phyloP scores from a whole-genome alignment of 1,140 invertebrate species.

The Bombus haemorrhoidalis region DNA sequence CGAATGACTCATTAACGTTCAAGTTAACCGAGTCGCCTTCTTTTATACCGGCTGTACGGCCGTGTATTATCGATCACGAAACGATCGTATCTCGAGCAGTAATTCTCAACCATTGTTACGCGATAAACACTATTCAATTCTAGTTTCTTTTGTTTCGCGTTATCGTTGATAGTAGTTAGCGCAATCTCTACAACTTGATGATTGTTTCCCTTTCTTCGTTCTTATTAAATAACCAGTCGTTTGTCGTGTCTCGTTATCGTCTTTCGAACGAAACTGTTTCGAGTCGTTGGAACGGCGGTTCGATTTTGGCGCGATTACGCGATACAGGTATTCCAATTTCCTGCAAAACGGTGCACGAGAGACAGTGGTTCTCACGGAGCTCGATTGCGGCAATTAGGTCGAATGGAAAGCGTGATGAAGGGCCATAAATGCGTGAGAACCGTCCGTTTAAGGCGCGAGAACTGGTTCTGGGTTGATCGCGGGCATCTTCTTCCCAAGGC shows the following conservation, averaged over 20 bases:
- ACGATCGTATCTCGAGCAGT: slow-evolving; percentile 59
- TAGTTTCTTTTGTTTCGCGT: background rate
- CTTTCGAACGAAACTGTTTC: background rate
- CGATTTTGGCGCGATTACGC: background rate
- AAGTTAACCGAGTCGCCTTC: slow-evolving; percentile 11
- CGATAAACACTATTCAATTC: background rate
- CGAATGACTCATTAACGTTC: slow-evolving; percentile 47
- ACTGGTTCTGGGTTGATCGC: slow-evolving; percentile 73
- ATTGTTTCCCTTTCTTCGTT: background rate
- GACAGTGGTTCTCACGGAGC: slow-evolving; percentile 69
- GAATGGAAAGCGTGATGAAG: slow-evolving; percentile 39
- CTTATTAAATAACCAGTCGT: background rate
- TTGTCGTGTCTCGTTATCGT: background rate
- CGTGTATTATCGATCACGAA: slow-evolving; percentile 51
- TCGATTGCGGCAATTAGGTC: slow-evolving; percentile 55
- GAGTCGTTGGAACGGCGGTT: background rate
- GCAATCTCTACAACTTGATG: background rate
- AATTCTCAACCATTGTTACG: slow-evolving; percentile 36
- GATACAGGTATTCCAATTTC: background rate
- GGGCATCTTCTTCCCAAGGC: slow-evolving; percentile 67
- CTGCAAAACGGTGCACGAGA: background rate
- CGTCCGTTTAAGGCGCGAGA: slow-evolving; percentile 77
- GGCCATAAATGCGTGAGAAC: slow-evolving; percentile 71
- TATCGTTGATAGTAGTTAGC: background rate
- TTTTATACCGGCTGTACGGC: slow-evolving; percentile 4